Conservation (phyloP, 2,888 invertebrate species). For the Macaria liturata region DNA sequence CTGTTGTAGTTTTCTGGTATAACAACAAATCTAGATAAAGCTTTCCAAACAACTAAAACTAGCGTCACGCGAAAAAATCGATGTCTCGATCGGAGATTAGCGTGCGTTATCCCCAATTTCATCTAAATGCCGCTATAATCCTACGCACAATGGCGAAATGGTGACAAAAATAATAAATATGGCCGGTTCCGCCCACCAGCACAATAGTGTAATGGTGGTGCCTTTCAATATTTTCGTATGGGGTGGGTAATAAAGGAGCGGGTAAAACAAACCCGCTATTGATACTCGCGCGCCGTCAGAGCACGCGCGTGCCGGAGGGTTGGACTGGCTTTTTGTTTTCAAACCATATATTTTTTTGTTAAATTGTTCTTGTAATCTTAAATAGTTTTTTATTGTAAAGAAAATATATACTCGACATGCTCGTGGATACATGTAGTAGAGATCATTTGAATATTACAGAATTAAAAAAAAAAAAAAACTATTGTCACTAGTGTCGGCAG, state of each 20-base stretch:
- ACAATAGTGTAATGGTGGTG: slow-evolving; percentile 40
- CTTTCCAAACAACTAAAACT: slow-evolving; percentile 19
- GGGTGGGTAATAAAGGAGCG: slow-evolving; percentile 68
- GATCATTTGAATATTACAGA: no score
- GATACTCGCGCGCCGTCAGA: slow-evolving; percentile 47
- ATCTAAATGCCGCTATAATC: slow-evolving; percentile 82
- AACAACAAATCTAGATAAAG: no score
- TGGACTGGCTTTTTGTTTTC: not conserved
- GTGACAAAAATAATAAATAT: slow-evolving; percentile 83
- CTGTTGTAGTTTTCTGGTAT: no score
- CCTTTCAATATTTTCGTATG: slow-evolving; percentile 75
- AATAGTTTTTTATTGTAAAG: no score
- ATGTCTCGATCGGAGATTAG: slow-evolving; percentile 73
- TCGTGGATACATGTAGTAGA: no score
- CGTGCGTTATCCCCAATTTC: slow-evolving; percentile 79
- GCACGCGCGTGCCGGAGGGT: slow-evolving; percentile 14
- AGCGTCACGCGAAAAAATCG: slow-evolving; percentile 56
- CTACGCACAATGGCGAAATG: slow-evolving; percentile 76
- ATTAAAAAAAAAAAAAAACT: no score
- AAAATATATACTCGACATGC: no score
- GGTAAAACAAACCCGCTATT: slow-evolving; percentile 70
- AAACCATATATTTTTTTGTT: no score
- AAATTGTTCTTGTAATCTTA: no score
- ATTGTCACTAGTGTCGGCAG: no score
- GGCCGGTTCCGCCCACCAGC: slow-evolving; percentile 64